Evolutionary conservation across 2,113 vertebrate genomes (phyloP), one percentile per base, ranked within the genome.

Genomic region (Grammomys surdaster): DNA sequence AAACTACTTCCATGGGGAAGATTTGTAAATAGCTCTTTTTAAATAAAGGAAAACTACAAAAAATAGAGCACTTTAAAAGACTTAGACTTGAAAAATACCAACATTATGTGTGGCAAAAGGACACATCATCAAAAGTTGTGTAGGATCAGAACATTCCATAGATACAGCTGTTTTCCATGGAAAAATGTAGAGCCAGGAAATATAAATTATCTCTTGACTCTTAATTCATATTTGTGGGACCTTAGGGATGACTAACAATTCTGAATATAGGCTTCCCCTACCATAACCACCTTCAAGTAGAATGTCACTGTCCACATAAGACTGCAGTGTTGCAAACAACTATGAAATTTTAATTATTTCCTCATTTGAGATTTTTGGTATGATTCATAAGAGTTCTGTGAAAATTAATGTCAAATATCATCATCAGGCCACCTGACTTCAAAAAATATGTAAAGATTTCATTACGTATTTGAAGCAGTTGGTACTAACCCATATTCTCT

Each of bases 1-100:
- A 94, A 97, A 95, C 76, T 56, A 65, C 58, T 94, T 98, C 78
- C 80, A 36, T n/a, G 82, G 95, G 33, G 33, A 95, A 97, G n/a
- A 80, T 90, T 90, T 88, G 81, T 54, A n/a, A 80, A 90, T 85
- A 69, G 14, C 63, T 92, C 0, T 70, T 88, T 89, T 92, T 51
- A 67, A 94, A 93, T 24, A 65, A 91, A 91, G 80, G 51, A 63
- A 81, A 58, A 11, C 10, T 26, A 17, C 16, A 46, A 14, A 56
- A 46, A n/a, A 51, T 43, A 94, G 54, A 96, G 48, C 31, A 60
- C 91, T 67, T 95, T 88, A 36, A 26, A 56, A 73, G 56, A 89
- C 56, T 73, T 92, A 85, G 46, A 88, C 58, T 19, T 76, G 19
- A 56, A 95, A 77, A 65, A 48, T 63, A 33, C 31, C 17, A 82